A percentile compares a stretch with the other conserved stretches of the same genome.
Conservation (phyloP, 2,113 vertebrate species). For the Gadus macrocephalus region DNA sequence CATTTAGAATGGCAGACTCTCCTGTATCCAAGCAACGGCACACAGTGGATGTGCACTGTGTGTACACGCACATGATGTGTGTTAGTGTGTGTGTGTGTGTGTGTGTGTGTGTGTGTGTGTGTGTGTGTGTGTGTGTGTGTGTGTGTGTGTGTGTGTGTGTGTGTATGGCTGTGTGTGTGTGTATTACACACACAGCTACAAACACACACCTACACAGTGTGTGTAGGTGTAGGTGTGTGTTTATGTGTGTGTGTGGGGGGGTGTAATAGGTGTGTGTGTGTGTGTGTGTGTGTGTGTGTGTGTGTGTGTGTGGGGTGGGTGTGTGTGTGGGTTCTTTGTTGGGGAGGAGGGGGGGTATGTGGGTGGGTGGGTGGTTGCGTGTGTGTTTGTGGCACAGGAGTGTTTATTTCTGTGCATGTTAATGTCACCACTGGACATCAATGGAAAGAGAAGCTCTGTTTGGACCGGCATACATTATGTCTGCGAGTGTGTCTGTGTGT, state of each 20-base stretch:
- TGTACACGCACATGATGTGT: slow-evolving; percentile 48
- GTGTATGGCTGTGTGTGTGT: slow-evolving; percentile 2
- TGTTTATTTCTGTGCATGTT: slow-evolving; percentile 4
- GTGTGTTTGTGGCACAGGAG: not conserved
- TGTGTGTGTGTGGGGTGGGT: not conserved
- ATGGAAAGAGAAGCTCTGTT: too few species aligned
- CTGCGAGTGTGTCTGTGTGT: not conserved
- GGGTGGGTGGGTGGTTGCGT: not conserved
- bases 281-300: not conserved
- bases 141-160: slow-evolving; percentile 1
- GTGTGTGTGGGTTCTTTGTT: not conserved
- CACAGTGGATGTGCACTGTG: slow-evolving; percentile 55
- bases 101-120: slow-evolving; percentile 16
- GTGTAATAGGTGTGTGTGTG: not conserved
- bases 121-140: slow-evolving; percentile 8
- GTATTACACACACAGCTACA: not conserved
- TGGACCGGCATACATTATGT: not conserved
- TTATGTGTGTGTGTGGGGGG: slow-evolving; percentile 17
- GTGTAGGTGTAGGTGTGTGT: slow-evolving; percentile 13
- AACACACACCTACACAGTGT: too few species aligned
- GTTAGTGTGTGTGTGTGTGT: slow-evolving; percentile 30
- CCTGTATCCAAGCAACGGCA: slow-evolving; percentile 73
- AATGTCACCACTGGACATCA: not conserved
- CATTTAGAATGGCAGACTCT: slow-evolving; percentile 35
- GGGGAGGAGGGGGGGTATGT: not conserved